Evolutionary conservation across 2,797 vertebrate genomes (phyloP).

Genomic region (Scleropages formosus): DNA sequence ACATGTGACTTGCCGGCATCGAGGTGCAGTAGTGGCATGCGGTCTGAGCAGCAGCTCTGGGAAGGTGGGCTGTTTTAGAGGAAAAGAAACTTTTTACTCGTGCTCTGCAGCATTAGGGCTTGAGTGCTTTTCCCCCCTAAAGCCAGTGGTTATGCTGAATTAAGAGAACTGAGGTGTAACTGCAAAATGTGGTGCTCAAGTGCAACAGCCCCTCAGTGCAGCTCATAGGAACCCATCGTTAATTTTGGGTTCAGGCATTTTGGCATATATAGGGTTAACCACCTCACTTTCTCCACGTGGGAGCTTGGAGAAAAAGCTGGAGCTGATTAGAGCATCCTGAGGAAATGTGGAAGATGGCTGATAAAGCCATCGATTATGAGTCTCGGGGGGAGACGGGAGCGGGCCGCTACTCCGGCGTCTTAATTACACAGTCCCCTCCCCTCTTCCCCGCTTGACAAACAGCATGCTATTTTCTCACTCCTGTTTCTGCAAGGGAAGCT

Average conservation of each 20-base stretch:
- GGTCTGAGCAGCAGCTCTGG: background rate
- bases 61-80: background rate
- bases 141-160: background rate
- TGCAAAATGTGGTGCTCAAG: background rate
- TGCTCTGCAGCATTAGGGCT: background rate
- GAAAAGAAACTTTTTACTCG: background rate
- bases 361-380: slow-evolving; percentile 35
- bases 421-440: slow-evolving; percentile 35
- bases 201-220: too few relatives aligned
- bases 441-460: slow-evolving; percentile 31
- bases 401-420: slow-evolving; percentile 16
- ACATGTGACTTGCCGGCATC: background rate
- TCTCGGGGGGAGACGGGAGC: slow-evolving; percentile 16
- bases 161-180: background rate
- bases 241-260: too few relatives aligned
- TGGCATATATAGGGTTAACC: slow-evolving; percentile 1
- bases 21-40: background rate
- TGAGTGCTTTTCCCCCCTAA: background rate
- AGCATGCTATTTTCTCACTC: slow-evolving; percentile 24
- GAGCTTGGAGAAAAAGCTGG: background rate
- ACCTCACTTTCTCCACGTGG: background rate
- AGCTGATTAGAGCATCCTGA: slow-evolving; percentile 33
- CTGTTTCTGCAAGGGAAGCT: background rate
- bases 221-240: too few relatives aligned
- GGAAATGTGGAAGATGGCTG: slow-evolving; percentile 40